These are phyloP conservation scores for Brachypalpus laphriformis DNA, from an alignment of 2,888 invertebrate genomes.

Conservation along the genomic window DNA sequence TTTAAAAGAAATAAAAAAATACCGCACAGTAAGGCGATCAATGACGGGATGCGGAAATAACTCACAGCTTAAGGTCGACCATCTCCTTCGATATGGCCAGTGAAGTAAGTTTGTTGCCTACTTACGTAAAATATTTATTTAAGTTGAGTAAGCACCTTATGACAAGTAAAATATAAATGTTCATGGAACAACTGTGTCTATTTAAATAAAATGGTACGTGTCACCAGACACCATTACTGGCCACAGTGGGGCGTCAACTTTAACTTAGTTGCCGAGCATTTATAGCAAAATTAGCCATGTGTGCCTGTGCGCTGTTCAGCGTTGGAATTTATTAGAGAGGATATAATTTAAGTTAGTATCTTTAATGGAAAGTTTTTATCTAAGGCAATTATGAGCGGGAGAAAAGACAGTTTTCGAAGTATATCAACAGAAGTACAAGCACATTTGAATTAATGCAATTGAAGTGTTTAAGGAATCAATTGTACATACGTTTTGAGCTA, in stretches of 20 bases:
- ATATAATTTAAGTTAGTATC: too few species aligned
- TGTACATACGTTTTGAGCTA: too few species aligned
- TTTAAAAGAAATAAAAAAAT: background rate
- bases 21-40: background rate
- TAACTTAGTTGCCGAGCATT: background rate
- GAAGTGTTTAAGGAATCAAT: too few species aligned
- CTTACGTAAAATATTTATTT: background rate
- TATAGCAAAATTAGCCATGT: background rate
- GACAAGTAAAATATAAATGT: background rate
- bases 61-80: background rate
- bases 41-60: background rate
- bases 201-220: slow-evolving; percentile 1
- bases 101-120: background rate
- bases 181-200: background rate
- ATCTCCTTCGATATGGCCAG: background rate
- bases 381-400: too few species aligned
- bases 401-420: too few species aligned
- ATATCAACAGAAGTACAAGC: too few species aligned
- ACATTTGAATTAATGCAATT: too few species aligned
- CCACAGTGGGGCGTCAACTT: background rate
- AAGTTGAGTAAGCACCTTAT: background rate
- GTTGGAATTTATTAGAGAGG: background rate
- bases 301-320: background rate
- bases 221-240: background rate
- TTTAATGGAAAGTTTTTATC: too few species aligned